Percentiles rank a stretch among this genome's conserved stretches.
phyloP scores from a whole-genome alignment of 37 sponge, comb jelly and placozoan genomes.

The Aplysina aerophoba region DNA sequence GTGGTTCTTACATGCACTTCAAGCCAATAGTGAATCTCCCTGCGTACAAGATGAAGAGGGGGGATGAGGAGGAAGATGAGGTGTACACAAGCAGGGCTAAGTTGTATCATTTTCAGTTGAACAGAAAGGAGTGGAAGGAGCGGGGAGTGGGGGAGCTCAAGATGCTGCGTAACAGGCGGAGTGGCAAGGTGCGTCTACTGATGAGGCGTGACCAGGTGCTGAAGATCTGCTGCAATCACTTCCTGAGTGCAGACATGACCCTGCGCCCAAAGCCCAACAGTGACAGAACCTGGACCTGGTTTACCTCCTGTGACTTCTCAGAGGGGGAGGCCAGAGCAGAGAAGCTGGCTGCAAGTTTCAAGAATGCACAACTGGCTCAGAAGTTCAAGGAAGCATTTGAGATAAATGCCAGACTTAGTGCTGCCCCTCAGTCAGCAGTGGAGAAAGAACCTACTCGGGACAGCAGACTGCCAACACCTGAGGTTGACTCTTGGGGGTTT shows the following conservation, averaged over 20 bases:
- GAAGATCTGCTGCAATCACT: conserved; percentile 95
- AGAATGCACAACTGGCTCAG: conserved; percentile 60
- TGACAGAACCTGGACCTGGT: conserved; percentile 81
- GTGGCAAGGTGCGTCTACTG: conserved; percentile 67
- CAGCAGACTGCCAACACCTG: no score
- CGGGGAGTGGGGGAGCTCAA: conserved; percentile 78
- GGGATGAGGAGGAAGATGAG: conserved; percentile 68
- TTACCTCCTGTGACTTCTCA: conserved; percentile 73
- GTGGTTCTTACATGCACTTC: conserved; percentile 83
- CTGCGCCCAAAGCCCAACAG: conserved; percentile 51
- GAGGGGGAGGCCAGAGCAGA: conserved; percentile 79
- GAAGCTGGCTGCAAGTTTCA: conserved; percentile 80
- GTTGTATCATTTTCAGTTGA: conserved; percentile 64
- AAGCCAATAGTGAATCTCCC: conserved; percentile 82
- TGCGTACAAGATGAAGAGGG: conserved; percentile 42
- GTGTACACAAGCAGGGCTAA: conserved; percentile 52
- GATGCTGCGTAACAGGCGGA: conserved; percentile 63
- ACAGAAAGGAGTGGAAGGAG: conserved; percentile 60
- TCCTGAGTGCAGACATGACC: conserved; percentile 74
- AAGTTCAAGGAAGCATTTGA: conserved; percentile 75
- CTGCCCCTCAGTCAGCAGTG: no score
- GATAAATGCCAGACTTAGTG: conserved; percentile 10
- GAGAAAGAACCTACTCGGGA: no score
- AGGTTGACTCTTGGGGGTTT: no score
- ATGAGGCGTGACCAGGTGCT: conserved; percentile 91